These are phyloP conservation scores for Drosophila murphyi DNA, from an alignment of 1,140 invertebrate species.

Conservation along the genomic window DNA sequence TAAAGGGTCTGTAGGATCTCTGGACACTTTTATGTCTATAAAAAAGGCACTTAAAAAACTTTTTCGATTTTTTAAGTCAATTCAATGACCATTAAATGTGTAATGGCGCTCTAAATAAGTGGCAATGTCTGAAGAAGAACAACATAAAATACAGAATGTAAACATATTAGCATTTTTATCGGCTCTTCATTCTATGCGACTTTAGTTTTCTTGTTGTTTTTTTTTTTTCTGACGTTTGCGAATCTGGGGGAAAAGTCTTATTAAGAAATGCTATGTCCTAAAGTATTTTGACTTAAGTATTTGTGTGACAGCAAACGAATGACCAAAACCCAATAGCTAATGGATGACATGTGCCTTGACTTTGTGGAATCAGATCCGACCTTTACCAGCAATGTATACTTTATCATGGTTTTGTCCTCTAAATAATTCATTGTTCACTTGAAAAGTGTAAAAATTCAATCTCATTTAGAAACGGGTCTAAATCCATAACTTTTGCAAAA, in stretches of 20 bases:
- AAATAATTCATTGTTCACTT: too few relatives aligned
- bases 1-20: slow-evolving; percentile 34
- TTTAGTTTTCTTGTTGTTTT: not conserved
- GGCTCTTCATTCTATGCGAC: not conserved
- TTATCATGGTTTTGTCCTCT: too few relatives aligned
- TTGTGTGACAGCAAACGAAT: too few relatives aligned
- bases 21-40: not conserved
- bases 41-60: slow-evolving; percentile 14
- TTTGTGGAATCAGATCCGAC: too few relatives aligned
- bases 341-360: too few relatives aligned
- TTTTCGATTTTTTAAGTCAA: slow-evolving; percentile 16
- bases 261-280: too few relatives aligned
- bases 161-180: slow-evolving; percentile 17
- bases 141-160: slow-evolving; percentile 21
- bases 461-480: too few relatives aligned
- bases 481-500: too few relatives aligned
- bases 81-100: slow-evolving; percentile 14
- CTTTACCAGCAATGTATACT: too few relatives aligned
- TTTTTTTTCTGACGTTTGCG: not conserved
- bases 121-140: slow-evolving; percentile 5
- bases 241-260: not conserved
- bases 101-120: slow-evolving; percentile 7
- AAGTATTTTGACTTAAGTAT: too few relatives aligned
- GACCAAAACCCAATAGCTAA: too few relatives aligned
- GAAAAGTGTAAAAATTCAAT: too few relatives aligned